Base-by-base conservation (phyloP, 1,140 invertebrate species). In the Ostrea edulis region DNA sequence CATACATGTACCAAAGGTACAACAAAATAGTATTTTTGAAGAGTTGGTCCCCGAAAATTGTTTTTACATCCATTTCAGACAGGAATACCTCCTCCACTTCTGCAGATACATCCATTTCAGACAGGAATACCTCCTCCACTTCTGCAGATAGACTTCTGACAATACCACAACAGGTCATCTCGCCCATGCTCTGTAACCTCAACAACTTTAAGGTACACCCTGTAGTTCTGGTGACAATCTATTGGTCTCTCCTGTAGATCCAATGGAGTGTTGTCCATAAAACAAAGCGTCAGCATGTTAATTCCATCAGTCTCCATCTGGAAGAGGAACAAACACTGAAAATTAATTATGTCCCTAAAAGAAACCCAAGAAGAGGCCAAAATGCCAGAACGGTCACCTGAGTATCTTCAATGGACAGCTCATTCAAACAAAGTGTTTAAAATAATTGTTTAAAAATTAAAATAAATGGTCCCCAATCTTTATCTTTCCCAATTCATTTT, bases 231-330 rank as follows among this genome's bases (percentile, higher is more conserved):
- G 25, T 77, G 68, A 35, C 68, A 77, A 14, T 77, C 68, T 14
- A 77, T 77, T 35, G 68, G 68, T 29, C 25, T 25, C 29, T 77
- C 68, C 68, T 77, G 68, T 77, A 77, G 22, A 17, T 77, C 68
- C 12, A 77, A 14, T 35, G 8, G 8, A 29, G 22, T 29, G 68
- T 77, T 12, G 17, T 77, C 68, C 68, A 77, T 25, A 77, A 77
- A 77, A 77, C 25, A 77, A 9, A 77, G 25, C 3, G 68, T 77
- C 25, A 77, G 68, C 68, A 77, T 77, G 7, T 35, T 25, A 4
- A 77, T 25, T 29, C 68, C 68, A 77, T 14, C 29, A 14, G 68
- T 77, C 68, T 77, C 9, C 25, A 77, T 77, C 68, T 77, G 68
- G 5, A 14, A 35, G 12, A 77, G 35, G 17, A 62, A 62, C 55